These are phyloP conservation scores for Sardinella longiceps DNA, from an alignment of 2,797 vertebrate species.

Conservation along the genomic window DNA sequence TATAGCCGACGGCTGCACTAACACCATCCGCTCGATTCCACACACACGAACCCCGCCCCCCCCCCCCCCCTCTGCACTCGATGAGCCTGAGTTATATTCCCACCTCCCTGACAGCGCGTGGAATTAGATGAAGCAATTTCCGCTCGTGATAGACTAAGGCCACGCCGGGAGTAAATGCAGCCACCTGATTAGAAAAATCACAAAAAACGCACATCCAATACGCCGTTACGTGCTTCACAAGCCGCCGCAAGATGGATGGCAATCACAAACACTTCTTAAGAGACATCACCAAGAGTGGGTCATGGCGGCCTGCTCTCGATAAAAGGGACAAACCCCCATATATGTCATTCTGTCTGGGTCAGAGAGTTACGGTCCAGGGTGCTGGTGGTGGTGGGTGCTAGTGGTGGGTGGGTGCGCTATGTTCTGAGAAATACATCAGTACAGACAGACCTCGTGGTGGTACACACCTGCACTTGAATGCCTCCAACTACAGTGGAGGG, in stretches of 20 bases:
- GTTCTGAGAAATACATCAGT: background rate
- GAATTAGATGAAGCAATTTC: conserved; percentile 47
- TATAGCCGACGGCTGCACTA: background rate
- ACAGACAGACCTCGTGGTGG: background rate
- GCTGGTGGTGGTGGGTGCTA: background rate
- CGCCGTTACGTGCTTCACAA: conserved; percentile 10
- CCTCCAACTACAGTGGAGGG: background rate
- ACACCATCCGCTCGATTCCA: background rate
- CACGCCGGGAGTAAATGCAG: conserved; percentile 40
- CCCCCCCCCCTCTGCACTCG: conserved; percentile 32
- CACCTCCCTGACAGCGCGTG: conserved; percentile 35
- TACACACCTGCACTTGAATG: background rate
- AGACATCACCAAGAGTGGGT: background rate
- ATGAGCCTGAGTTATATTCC: conserved; percentile 3
- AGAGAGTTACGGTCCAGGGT: background rate
- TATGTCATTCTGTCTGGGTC: conserved; percentile 19
- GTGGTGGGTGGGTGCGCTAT: background rate
- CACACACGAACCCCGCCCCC: conserved; percentile 41
- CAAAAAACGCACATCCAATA: conserved; percentile 35
- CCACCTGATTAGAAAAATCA: conserved; percentile 45
- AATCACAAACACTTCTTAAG: conserved; percentile 19
- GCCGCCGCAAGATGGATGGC: background rate
- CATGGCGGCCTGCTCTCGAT: background rate
- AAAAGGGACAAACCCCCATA: background rate
- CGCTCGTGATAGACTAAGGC: conserved; percentile 40